Evolutionary conservation across 2,113 vertebrate species (phyloP).

Genomic region (Protobothrops mucrosquamatus): DNA sequence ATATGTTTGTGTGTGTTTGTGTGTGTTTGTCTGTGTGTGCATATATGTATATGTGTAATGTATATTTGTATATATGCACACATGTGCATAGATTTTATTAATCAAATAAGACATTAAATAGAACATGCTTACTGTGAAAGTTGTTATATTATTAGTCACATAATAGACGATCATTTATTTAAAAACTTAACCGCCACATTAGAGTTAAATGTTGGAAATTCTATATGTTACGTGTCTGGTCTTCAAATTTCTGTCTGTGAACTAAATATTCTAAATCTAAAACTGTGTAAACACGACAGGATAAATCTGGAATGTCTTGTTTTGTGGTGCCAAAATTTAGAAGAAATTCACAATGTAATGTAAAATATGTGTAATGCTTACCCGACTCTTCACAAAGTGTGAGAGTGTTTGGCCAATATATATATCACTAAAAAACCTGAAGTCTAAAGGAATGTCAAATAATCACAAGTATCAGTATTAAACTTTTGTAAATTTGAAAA

Average conservation of each 20-base stretch:
- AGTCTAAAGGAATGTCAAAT: not conserved
- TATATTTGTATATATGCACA: not conserved
- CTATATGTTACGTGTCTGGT: not conserved
- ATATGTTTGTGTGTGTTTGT: not conserved
- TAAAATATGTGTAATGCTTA: not conserved
- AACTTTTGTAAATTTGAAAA: not conserved
- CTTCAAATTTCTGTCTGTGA: not conserved
- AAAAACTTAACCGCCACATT: not conserved
- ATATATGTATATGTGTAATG: constrained; percentile 15
- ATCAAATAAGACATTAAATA: constrained; percentile 12
- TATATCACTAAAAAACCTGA: not conserved
- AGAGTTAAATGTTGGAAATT: not conserved
- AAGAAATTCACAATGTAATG: not conserved
- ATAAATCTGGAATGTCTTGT: not conserved
- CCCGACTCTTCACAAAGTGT: not conserved
- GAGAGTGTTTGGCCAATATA: not conserved
- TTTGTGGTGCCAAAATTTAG: not conserved
- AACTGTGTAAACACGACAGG: not conserved
- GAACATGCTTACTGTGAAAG: not conserved
- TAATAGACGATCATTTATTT: constrained; percentile 3
- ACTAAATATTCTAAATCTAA: not conserved
- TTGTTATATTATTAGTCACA: not conserved
- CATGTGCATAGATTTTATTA: not conserved
- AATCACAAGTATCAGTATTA: not conserved
- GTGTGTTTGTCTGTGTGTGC: not conserved